These are phyloP conservation scores for Lordiphosa mommai DNA, from an alignment of 1,140 invertebrate species.

Conservation along the genomic window DNA sequence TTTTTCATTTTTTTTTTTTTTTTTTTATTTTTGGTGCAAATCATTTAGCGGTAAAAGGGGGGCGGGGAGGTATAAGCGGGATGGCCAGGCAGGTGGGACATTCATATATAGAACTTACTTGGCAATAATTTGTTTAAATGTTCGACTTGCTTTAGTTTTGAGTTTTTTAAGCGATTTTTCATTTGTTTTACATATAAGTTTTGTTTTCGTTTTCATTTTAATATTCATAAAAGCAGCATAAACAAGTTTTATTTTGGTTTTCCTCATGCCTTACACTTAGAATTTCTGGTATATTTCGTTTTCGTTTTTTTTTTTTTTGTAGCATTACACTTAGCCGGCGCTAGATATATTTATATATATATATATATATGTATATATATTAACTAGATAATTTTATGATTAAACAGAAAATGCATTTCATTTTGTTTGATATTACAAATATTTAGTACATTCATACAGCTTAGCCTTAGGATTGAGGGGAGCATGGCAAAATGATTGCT, in stretches of 20 bases:
- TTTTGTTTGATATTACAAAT: constrained; percentile 58
- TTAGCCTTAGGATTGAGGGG: constrained; percentile 55
- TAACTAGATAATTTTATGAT: constrained; percentile 33
- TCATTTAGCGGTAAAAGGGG: constrained; percentile 29
- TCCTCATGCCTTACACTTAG: constrained; percentile 3
- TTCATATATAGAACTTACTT: constrained; percentile 69
- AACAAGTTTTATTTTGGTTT: constrained; percentile 37
- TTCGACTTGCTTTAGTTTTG: constrained; percentile 14
- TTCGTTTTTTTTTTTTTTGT: constrained; percentile 13
- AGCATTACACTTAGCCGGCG: constrained; percentile 37
- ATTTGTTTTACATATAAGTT: constrained; percentile 12
- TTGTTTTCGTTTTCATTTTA: constrained; percentile 14
- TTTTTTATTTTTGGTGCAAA: constrained; percentile 36
- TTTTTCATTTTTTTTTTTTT: constrained; percentile 2
- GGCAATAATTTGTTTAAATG: constrained; percentile 17
- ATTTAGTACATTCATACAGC: constrained; percentile 54
- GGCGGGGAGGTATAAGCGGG: constrained; percentile 1
- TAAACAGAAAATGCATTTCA: constrained; percentile 26
- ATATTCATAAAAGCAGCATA: constrained; percentile 43
- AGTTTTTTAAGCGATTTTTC: constrained; percentile 30
- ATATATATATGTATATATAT: constrained; percentile 25
- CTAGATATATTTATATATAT: constrained; percentile 15
- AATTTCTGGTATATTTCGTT: constrained; percentile 22
- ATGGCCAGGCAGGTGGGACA: constrained; percentile 66
- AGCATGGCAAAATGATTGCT: constrained; percentile 61